A percentile compares a stretch with the other conserved stretches of the same genome.
phyloP scores from a whole-genome alignment of 2,888 invertebrate genomes.

The Cryptus armator region DNA sequence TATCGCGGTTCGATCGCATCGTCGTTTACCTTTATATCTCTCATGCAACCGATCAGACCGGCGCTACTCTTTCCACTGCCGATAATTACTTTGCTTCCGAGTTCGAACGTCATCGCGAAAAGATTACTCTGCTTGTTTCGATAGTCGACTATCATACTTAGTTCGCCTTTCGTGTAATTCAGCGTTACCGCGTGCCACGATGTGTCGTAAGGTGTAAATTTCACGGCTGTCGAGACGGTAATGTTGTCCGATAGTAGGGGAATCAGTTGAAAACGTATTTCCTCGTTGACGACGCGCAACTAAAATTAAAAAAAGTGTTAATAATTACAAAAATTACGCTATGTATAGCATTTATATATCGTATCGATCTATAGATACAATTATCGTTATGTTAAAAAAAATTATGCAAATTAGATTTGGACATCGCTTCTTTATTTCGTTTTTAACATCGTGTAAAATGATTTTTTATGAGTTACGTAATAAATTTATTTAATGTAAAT shows the following conservation, averaged over 20 bases:
- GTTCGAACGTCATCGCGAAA: conserved; percentile 89
- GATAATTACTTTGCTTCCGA: conserved; percentile 91
- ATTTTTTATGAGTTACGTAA: background rate
- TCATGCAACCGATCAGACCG: conserved; percentile 94
- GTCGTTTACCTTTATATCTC: conserved; percentile 94
- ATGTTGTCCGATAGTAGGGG: conserved; percentile 91
- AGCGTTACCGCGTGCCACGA: conserved; percentile 94
- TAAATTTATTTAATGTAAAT: no score
- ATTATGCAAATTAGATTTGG: no score
- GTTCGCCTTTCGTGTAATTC: conserved; percentile 91
- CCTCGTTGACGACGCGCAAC: conserved; percentile 93
- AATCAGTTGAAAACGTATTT: conserved; percentile 93
- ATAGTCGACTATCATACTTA: conserved; percentile 92
- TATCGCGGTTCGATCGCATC: conserved; percentile 92
- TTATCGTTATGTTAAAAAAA: no score
- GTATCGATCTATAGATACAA: no score
- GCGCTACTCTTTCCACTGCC: conserved; percentile 91
- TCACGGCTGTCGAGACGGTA: conserved; percentile 92
- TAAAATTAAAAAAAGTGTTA: conserved; percentile 77
- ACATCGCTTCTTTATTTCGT: no score
- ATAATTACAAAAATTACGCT: conserved; percentile 1
- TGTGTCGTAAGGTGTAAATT: conserved; percentile 91
- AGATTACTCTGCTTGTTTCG: conserved; percentile 90
- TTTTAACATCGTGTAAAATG: background rate
- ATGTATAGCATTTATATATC: no score